These are phyloP conservation scores for Myopa tessellatipennis DNA, from an alignment of 2,888 invertebrate genomes.

Conservation along the genomic window DNA sequence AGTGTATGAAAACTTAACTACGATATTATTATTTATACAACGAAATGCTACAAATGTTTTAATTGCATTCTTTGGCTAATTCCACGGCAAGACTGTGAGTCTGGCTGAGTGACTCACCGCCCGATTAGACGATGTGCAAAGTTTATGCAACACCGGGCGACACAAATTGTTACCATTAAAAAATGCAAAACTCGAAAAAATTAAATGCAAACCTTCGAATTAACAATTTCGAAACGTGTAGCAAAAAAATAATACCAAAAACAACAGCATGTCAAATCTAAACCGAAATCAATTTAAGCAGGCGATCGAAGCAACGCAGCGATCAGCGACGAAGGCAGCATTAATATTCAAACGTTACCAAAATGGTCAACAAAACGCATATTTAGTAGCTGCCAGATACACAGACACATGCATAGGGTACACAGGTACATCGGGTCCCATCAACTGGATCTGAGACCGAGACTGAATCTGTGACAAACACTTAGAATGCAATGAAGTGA, in stretches of 20 bases:
- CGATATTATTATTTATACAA: too few species aligned
- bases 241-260: neutral
- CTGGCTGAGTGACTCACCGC: neutral
- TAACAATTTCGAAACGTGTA: neutral
- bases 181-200: conserved; percentile 9
- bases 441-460: neutral
- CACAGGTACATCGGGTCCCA: too few species aligned
- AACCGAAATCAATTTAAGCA: neutral
- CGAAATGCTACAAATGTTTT: neutral
- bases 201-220: neutral
- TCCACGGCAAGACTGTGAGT: too few species aligned
- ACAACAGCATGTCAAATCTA: neutral
- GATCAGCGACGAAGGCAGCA: neutral
- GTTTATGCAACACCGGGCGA: conserved; percentile 18
- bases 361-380: conserved; percentile 25
- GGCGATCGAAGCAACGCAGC: neutral
- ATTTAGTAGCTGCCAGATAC: conserved; percentile 5
- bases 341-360: conserved; percentile 38
- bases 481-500: conserved; percentile 15
- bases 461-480: conserved; percentile 3
- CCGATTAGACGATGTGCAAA: conserved; percentile 7
- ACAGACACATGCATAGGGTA: neutral
- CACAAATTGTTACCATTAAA: neutral
- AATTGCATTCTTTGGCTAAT: neutral
- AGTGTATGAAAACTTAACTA: too few species aligned